A percentile compares a stretch with the other conserved stretches of the same genome.
Conservation (phyloP, 2,797 vertebrate species). For the Chrosomus eos region DNA sequence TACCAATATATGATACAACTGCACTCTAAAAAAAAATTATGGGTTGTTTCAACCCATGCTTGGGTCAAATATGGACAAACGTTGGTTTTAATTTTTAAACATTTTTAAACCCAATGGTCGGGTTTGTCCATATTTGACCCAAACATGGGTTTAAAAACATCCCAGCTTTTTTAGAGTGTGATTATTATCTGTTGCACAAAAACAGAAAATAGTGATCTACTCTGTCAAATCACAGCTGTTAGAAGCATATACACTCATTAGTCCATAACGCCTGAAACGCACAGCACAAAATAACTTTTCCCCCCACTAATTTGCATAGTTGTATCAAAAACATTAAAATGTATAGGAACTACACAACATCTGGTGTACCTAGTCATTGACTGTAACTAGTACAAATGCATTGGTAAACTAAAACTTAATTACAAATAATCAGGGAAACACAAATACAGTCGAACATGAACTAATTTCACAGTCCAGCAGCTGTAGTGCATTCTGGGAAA, state of each 20-base stretch:
- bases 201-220: not conserved
- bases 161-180: not conserved
- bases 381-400: conserved; percentile 5
- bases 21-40: not conserved
- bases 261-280: not conserved
- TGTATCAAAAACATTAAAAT: not conserved
- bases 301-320: not conserved
- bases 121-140: not conserved
- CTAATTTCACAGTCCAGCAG: conserved; percentile 41
- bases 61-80: not conserved
- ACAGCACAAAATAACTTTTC: not conserved
- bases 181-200: conserved; percentile 16
- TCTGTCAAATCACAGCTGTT: conserved; percentile 8
- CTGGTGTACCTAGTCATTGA: not conserved
- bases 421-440: conserved; percentile 10
- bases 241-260: not conserved
- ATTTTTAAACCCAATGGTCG: not conserved
- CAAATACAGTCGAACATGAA: conserved; percentile 8
- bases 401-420: not conserved
- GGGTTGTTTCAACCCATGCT: not conserved
- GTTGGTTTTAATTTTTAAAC: too few species aligned
- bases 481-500: conserved; percentile 30
- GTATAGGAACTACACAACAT: not conserved
- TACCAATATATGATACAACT: conserved; percentile 3
- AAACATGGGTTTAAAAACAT: not conserved